These are phyloP conservation scores for Sycobia sp. DNA, from an alignment of 1,140 invertebrate species.

Conservation along the genomic window DNA sequence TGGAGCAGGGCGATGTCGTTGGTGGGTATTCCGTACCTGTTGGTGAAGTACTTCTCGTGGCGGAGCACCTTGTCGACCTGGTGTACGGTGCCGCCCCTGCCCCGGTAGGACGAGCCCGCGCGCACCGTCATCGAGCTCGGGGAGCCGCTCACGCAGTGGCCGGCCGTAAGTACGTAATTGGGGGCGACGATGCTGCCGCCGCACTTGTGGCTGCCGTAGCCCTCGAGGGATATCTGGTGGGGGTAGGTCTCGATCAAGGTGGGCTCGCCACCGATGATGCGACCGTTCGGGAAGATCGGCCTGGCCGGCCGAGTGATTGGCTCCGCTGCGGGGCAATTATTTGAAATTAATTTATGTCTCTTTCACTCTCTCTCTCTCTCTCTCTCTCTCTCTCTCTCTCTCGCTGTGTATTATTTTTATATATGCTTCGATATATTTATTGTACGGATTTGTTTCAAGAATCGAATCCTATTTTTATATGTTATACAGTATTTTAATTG, in stretches of 20 bases:
- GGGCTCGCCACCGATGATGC: slow-evolving; percentile 40
- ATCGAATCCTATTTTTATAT: no score
- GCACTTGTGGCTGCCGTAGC: neutral
- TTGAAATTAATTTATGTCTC: neutral
- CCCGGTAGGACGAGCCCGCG: slow-evolving; percentile 54
- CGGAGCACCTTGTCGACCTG: slow-evolving; percentile 52
- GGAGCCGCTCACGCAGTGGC: slow-evolving; percentile 66
- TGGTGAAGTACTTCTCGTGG: slow-evolving; percentile 58
- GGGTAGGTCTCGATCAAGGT: slow-evolving; percentile 12
- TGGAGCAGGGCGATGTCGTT: slow-evolving; percentile 67
- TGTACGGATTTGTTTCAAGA: no score
- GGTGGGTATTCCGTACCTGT: slow-evolving; percentile 48
- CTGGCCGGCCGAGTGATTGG: neutral
- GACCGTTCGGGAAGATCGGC: slow-evolving; percentile 4
- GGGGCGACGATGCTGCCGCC: slow-evolving; percentile 22
- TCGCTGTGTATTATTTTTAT: no score
- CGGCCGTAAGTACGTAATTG: slow-evolving; percentile 61
- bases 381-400: no score
- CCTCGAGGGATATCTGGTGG: slow-evolving; percentile 14
- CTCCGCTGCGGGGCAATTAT: neutral
- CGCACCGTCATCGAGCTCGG: slow-evolving; percentile 44
- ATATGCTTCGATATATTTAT: no score
- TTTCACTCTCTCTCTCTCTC: no score
- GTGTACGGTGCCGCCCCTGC: slow-evolving; percentile 47
- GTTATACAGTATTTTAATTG: no score